Conservation (phyloP, 1,140 invertebrate species). For the Daktulosphaira vitifoliae region DNA sequence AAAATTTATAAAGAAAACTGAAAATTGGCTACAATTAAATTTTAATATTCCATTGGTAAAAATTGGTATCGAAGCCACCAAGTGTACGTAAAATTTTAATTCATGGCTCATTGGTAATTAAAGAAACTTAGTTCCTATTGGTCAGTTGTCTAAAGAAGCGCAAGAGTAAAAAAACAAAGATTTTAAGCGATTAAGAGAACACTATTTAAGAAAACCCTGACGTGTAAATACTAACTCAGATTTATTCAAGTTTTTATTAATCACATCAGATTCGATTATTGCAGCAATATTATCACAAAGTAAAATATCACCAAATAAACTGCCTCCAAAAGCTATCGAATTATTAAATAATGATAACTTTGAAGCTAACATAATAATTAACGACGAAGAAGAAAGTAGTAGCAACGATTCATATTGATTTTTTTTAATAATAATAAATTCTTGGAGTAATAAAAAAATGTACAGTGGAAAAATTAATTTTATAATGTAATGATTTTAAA, state of each 20-base stretch:
- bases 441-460: too few relatives aligned
- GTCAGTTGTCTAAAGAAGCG: slow-evolving; percentile 36
- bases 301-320: slow-evolving; percentile 9
- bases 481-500: too few relatives aligned
- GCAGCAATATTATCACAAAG: slow-evolving; percentile 6
- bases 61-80: not conserved
- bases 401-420: slow-evolving; percentile 4
- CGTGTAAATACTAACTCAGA: slow-evolving; percentile 33
- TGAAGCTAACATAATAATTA: not conserved
- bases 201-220: not conserved
- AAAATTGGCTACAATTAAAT: not conserved
- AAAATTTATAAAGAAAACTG: not conserved
- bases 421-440: too few relatives aligned
- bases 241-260: slow-evolving; percentile 29
- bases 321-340: not conserved
- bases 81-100: not conserved
- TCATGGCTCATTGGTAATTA: not conserved
- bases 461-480: too few relatives aligned
- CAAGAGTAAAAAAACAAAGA: too few relatives aligned
- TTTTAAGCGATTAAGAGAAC: too few relatives aligned
- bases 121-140: slow-evolving; percentile 30
- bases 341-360: not conserved
- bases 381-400: not conserved
- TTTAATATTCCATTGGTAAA: slow-evolving; percentile 1
- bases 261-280: slow-evolving; percentile 35